Evolutionary conservation across 2,888 invertebrate species (phyloP), one percentile per base, ranked within the genome.

Genomic region (Antheraea yamamai): DNA sequence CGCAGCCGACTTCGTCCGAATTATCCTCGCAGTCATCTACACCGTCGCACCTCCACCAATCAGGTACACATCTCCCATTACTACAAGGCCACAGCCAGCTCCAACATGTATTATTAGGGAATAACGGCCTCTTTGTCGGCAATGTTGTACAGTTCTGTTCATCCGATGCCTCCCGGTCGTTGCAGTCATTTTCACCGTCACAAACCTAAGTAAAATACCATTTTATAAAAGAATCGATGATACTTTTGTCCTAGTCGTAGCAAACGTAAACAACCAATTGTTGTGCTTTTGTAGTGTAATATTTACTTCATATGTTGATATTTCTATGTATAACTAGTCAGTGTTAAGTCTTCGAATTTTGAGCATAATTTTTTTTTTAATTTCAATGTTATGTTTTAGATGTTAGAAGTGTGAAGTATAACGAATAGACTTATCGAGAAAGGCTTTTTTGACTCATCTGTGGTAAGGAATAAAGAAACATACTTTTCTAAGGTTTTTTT

Each of bases 1-100:
- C 92, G 77, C 96, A 97, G 0, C 96, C 97, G 0, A 95, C 79
- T 85, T 98, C 98, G 84, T 98, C 98, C 0, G 97, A 96, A 66
- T 95, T 95, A 80, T 98, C 97, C 0, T 96, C 96, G 80, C 98
- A 98, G 82, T 98, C 98, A 81, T 97, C 95, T 1, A 97, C 96
- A 0, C 91, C 96, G 84, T 98, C 98, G 84, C 98, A 98, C 78
- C 97, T 96, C 98, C 97, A 97, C 97, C 97, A 97, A 78, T 96
- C 96, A 0, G 97, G 97, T 72, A 97, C 95, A 83, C 97, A 97
- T 86, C 96, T 96, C 14, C 91, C 95, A 81, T 97, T 97, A 26
- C 94, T 91, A 83, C 98, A 98, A 80, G 95, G 95, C 85, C 97
- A 97, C 97, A 97, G 97, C 97, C 97, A 97, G 79, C 97, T 96